Percentiles rank a stretch among this genome's conserved stretches.
These are phyloP conservation scores for Pseudomyrmex sp. DNA, from an alignment of 1,140 invertebrate species.

Conservation along the genomic window DNA sequence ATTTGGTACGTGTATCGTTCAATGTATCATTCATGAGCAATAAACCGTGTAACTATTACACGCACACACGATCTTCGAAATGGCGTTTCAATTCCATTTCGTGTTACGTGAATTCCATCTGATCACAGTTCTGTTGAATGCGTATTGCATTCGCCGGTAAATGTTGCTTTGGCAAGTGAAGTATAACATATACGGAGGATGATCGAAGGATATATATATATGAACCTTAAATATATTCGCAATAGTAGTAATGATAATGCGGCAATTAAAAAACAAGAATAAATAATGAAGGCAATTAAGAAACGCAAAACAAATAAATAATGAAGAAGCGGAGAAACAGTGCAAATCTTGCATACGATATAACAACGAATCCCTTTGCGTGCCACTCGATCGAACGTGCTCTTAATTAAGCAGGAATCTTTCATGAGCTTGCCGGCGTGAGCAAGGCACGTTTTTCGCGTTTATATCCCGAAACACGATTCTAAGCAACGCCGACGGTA, in stretches of 20 bases:
- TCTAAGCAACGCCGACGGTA: conserved; percentile 41
- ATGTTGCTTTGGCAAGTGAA: conserved; percentile 36
- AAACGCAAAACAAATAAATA: conserved; percentile 31
- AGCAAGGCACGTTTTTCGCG: conserved; percentile 13
- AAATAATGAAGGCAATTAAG: not conserved
- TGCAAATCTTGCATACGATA: not conserved
- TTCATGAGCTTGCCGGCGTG: conserved; percentile 23
- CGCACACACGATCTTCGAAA: conserved; percentile 22
- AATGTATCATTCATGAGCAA: conserved; percentile 25
- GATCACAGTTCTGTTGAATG: conserved; percentile 41
- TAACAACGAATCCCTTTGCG: conserved; percentile 13
- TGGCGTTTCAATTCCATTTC: conserved; percentile 55
- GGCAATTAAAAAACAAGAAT: conserved; percentile 18
- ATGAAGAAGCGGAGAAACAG: not conserved
- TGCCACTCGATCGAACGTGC: conserved; percentile 9
- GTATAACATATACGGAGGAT: conserved; percentile 16
- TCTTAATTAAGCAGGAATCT: conserved; percentile 41
- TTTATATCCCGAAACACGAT: conserved; percentile 8
- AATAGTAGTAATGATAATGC: conserved; percentile 5
- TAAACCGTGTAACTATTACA: conserved; percentile 34
- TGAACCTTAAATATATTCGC: not conserved
- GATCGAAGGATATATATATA: conserved; percentile 20
- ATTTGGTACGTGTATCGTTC: conserved; percentile 3
- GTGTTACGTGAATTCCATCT: conserved; percentile 40
- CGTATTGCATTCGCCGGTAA: conserved; percentile 16